phyloP scores from a whole-genome alignment of 1,140 invertebrate genomes.

The Drosophila mauritiana region DNA sequence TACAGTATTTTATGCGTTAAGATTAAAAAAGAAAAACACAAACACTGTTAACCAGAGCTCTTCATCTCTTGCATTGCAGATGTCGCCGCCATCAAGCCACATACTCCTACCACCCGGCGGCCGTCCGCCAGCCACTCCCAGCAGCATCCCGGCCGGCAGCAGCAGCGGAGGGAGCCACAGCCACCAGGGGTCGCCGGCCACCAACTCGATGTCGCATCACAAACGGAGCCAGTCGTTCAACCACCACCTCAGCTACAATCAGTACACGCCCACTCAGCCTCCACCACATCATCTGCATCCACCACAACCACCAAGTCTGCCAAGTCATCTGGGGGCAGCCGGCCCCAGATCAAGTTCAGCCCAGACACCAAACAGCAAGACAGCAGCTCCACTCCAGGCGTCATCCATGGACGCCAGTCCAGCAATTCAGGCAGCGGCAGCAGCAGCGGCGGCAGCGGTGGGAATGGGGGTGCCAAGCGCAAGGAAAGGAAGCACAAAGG shows the following conservation, averaged over 20 bases:
- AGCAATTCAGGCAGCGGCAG: conserved; percentile 50
- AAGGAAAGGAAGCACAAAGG: conserved; percentile 85
- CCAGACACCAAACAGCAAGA: conserved; percentile 84
- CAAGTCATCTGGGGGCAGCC: conserved; percentile 80
- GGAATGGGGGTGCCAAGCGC: conserved; percentile 74
- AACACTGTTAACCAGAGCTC: conserved; percentile 1
- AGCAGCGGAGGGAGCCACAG: conserved; percentile 46
- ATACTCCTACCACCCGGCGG: conserved; percentile 65
- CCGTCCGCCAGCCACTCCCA: conserved; percentile 47
- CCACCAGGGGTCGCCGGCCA: conserved; percentile 49
- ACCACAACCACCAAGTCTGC: conserved; percentile 84
- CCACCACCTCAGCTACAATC: conserved; percentile 88
- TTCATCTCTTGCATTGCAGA: conserved; percentile 82
- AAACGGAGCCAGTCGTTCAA: conserved; percentile 89
- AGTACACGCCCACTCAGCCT: conserved; percentile 86
- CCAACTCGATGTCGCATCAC: conserved; percentile 85
- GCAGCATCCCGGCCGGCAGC: conserved; percentile 40
- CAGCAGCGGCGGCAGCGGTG: conserved; percentile 51
- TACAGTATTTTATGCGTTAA: conserved; percentile 3
- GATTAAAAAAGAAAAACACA: too few species aligned
- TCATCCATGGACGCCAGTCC: conserved; percentile 63
- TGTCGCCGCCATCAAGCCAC: conserved; percentile 85
- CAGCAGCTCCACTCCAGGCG: conserved; percentile 51
- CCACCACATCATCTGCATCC: conserved; percentile 86
- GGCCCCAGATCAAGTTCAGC: conserved; percentile 84